These are phyloP conservation scores for Regulus satrapa DNA, from an alignment of 2,113 vertebrate species.

Conservation along the genomic window DNA sequence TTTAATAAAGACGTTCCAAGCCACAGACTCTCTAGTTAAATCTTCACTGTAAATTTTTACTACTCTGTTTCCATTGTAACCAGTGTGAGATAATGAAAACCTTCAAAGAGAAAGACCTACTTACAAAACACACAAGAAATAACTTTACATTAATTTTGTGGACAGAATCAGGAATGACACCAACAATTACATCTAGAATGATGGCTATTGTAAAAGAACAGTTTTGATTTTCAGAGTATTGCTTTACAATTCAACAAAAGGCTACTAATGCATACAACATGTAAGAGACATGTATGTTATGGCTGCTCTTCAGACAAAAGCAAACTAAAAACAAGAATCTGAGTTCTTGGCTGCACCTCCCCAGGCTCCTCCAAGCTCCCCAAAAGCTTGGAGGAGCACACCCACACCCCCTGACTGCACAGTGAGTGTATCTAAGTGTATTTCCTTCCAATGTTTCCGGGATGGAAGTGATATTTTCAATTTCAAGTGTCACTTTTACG, in stretches of 20 bases:
- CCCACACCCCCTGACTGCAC: neutral
- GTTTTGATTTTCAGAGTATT: neutral
- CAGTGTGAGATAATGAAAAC: constrained; percentile 2
- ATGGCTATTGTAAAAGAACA: neutral
- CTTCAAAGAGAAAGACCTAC: neutral
- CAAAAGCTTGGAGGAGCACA: neutral
- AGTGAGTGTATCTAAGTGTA: neutral
- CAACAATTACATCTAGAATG: neutral
- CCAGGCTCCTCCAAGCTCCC: neutral
- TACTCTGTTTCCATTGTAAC: constrained; percentile 9
- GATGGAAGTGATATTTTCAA: neutral
- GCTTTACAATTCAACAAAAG: neutral
- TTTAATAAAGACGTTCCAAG: neutral
- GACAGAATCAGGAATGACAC: neutral
- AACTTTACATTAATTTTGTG: neutral
- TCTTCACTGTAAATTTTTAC: neutral
- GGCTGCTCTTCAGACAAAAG: neutral
- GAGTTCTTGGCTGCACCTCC: neutral
- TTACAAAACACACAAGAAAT: neutral
- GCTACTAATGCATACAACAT: neutral
- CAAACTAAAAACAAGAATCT: neutral
- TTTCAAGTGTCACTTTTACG: neutral
- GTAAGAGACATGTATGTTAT: neutral
- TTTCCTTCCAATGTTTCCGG: neutral
- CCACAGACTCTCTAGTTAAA: constrained; percentile 7